Evolutionary conservation across 1,140 invertebrate genomes (phyloP).

Genomic region (Megalonaias nervosa): DNA sequence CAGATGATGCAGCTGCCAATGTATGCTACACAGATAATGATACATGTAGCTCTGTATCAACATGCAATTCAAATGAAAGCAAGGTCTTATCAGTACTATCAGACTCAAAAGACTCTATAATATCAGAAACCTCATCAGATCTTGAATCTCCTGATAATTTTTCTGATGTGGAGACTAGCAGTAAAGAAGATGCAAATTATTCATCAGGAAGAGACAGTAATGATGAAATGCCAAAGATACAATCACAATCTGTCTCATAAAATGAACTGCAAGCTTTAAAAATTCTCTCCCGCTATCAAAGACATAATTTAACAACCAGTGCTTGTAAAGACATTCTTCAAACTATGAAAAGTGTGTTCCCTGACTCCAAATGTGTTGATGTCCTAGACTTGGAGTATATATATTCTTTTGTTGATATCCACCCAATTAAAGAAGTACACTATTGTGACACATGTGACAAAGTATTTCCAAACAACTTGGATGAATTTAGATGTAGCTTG

Average conservation of each 20-base stretch:
- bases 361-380: not conserved
- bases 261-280: slow-evolving; percentile 9
- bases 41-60: no score
- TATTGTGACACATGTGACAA: slow-evolving; percentile 13
- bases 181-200: not conserved
- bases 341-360: slow-evolving; percentile 12
- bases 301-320: slow-evolving; percentile 12
- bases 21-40: no score
- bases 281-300: slow-evolving; percentile 15
- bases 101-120: no score
- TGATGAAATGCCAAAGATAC: not conserved
- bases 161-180: not conserved
- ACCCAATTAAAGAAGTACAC: not conserved
- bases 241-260: not conserved
- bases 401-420: slow-evolving; percentile 9
- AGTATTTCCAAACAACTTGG: slow-evolving; percentile 18
- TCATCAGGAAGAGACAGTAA: not conserved
- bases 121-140: not conserved
- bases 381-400: slow-evolving; percentile 3
- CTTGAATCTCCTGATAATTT: not conserved
- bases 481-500: slow-evolving; percentile 1
- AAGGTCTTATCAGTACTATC: no score
- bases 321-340: not conserved
- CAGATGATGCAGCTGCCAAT: no score
- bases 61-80: no score